Evolutionary conservation across 1,140 invertebrate species (phyloP), one percentile per base, ranked within the genome.

Genomic region (Whitmania pigra): DNA sequence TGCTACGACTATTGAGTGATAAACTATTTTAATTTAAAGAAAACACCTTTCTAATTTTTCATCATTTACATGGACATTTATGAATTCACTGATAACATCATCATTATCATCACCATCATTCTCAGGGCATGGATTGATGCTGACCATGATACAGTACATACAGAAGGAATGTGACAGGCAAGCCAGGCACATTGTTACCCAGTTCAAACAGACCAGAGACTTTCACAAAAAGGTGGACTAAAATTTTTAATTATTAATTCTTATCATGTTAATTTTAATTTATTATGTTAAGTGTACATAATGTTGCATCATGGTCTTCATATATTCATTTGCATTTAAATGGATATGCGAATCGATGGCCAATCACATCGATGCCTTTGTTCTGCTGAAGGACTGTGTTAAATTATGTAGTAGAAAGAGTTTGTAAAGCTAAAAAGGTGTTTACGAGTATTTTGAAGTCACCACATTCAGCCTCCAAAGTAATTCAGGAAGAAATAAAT

Each of bases 151-250:
- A 69, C 84, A 81, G 71, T 86, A 88, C 77, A 80, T 95, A 69
- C 91, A 95, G 80, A 87, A 87, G 77, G 92, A 95, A 82, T 95
- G 92, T 80, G 91, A 94, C 80, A 79, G 85, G 73, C 90, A 91
- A 80, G 81, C 86, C 75, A 77, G 80, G 31, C 78, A 78, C 75
- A 86, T 94, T 77, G 78, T 94, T 71, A 81, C 84, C 53, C 89
- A 92, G 79, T 94, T 95, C 81, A 87, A 86, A 77, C 88, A 87
- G 77, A 86, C 87, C 73, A 83, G 90, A 70, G 85, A 87, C 74
- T 87, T 93, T 76, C 84, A 87, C 67, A 85, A 85, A 75, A 87
- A 88, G 82, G 85, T 88, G 53, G 84, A 86, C 75, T 6, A 36
- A n/a, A 36, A 6, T 49, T 80, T 85, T 73, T 86, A 88, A 18